Base-by-base conservation (phyloP, 1,140 invertebrate species). In the Dryas iulia region DNA sequence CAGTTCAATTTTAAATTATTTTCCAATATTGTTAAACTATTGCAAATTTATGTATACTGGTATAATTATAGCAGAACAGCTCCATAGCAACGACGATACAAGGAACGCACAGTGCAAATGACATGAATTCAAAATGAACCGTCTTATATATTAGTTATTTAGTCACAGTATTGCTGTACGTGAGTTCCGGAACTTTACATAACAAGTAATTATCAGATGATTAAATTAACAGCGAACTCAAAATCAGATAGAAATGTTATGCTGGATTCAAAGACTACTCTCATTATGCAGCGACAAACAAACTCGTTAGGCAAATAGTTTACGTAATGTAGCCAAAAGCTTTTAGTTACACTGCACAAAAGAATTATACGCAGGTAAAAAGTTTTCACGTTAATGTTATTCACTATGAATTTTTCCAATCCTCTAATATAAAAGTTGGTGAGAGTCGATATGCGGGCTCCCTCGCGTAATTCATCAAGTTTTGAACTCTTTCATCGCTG, bases 391-490 rank as follows among this genome's bases (percentile, higher is more conserved):
- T 24, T 59, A 30, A 62, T 63, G 26, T 58, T 62, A 56, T 52
- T 24, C 25, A 52, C 23, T 53, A 58, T 65, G 60, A 63, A 74
- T 66, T 69, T 72, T 63, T 74, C 66, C 81, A 81, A 86, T 86
- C 78, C 63, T 70, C 61, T 76, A 78, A 85, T 78, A 80, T 78
- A 78, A 81, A 86, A 86, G 81, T 86, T 84, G 59, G 65, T 74
- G 59, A 66, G 64, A 76, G 73, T 72, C 72, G 69, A 77, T 71
- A 88, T 88, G 84, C 86, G 86, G 86, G 86, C 80, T 67, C 60
- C 67, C 73, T 73, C 75, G 28, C 58, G 67, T 74, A 73, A 78
- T 76, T 78, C 74, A 77, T 78, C 68, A 79, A 83, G 76, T 82
- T 85, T 66, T 73, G 52, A 81, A 84, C 75, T 82, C 78, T 83